Percentiles rank a stretch among this genome's conserved stretches.
These are phyloP conservation scores for Euglossa dilemma DNA, from an alignment of 1,140 invertebrate species.

Conservation along the genomic window DNA sequence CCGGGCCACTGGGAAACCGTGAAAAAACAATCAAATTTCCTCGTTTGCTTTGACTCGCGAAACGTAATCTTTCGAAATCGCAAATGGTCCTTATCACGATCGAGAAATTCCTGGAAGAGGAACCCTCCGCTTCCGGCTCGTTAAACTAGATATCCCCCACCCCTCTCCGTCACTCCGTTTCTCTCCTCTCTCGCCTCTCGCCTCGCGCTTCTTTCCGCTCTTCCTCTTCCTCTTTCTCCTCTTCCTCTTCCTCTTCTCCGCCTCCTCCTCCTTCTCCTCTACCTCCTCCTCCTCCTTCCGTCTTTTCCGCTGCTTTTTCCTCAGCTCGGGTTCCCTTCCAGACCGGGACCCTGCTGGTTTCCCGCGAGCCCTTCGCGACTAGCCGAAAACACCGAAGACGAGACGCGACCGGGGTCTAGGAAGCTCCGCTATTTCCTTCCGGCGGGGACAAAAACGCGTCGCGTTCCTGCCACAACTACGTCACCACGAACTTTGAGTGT, in stretches of 20 bases:
- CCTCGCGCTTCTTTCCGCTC: not conserved
- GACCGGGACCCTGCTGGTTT: too few relatives aligned
- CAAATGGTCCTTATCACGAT: constrained; percentile 17
- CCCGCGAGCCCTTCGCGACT: constrained; percentile 21
- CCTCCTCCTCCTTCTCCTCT: not conserved
- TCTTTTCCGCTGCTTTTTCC: constrained; percentile 8
- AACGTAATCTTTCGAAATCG: constrained; percentile 7
- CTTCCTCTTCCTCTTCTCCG: not conserved
- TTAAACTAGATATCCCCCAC: constrained; percentile 24
- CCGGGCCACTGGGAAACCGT: constrained; percentile 10
- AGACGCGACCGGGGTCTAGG: constrained; percentile 27
- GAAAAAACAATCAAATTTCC: constrained; percentile 44
- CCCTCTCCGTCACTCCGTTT: constrained; percentile 27
- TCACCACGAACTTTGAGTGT: constrained; percentile 80
- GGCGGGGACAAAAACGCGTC: constrained; percentile 77
- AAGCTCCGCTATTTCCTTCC: constrained; percentile 66
- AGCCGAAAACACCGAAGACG: not conserved
- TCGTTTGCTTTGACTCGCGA: constrained; percentile 14
- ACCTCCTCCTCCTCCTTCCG: not conserved
- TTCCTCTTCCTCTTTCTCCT: not conserved
- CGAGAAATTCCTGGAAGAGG: constrained; percentile 52
- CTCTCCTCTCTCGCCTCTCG: not conserved
- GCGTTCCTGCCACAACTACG: constrained; percentile 79
- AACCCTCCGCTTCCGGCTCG: constrained; percentile 51
- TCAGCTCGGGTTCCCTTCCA: too few relatives aligned